phyloP scores from a whole-genome alignment of 2,797 vertebrate genomes.

The Cyclopterus lumpus region DNA sequence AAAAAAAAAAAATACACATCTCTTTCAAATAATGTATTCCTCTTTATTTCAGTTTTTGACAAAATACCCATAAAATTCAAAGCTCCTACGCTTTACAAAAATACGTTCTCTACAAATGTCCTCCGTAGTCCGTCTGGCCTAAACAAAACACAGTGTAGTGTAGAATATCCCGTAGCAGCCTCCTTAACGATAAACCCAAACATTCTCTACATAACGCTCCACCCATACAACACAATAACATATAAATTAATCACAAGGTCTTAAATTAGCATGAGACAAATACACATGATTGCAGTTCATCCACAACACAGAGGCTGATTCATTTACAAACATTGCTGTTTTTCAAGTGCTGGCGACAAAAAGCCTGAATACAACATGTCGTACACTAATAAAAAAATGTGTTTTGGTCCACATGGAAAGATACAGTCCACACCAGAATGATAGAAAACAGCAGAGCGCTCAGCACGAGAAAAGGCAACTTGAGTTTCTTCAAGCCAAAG shows the following conservation, averaged over 20 bases:
- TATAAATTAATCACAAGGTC: constrained; percentile 92
- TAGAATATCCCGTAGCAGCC: constrained; percentile 88
- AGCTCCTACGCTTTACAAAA: constrained; percentile 99
- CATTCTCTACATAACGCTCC: constrained; percentile 79
- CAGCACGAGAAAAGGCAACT: constrained; percentile 87
- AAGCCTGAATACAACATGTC: constrained; percentile 79
- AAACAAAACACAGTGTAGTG: constrained; percentile 90
- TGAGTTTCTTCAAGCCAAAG: constrained; percentile 84
- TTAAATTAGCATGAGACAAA: constrained; percentile 99
- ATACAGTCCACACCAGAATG: constrained; percentile 81
- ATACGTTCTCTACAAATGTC: constrained; percentile 99
- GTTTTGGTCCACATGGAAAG: constrained; percentile 90
- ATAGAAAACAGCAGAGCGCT: constrained; percentile 87
- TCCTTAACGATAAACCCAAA: constrained; percentile 87
- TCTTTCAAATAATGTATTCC: constrained; percentile 89
- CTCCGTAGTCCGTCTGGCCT: constrained; percentile 88
- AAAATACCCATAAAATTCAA: constrained; percentile 99
- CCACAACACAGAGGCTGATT: constrained; percentile 85
- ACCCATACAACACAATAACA: constrained; percentile 89
- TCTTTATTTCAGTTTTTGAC: constrained; percentile 99
- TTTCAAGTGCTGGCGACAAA: constrained; percentile 83
- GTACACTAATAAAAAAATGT: constrained; percentile 72
- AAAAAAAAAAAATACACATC: constrained; percentile 1
- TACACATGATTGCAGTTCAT: constrained; percentile 88
- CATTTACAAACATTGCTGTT: constrained; percentile 88